These are phyloP conservation scores for Passer domesticus DNA, from an alignment of 2,113 vertebrate species.

Conservation along the genomic window DNA sequence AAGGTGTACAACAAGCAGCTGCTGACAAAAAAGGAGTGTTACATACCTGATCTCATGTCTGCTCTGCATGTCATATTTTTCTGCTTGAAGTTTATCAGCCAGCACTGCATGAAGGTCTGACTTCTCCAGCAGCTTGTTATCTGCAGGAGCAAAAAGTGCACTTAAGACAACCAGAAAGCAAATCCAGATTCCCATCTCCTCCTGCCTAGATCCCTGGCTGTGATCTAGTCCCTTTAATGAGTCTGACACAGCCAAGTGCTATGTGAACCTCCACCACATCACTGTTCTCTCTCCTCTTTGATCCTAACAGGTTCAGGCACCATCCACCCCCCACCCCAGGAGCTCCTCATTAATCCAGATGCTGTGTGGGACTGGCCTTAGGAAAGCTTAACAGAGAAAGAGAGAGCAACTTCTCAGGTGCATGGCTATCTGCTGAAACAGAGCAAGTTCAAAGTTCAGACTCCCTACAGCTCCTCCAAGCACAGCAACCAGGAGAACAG, in stretches of 20 bases:
- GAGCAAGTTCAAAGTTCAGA: not conserved
- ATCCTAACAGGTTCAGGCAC: not conserved
- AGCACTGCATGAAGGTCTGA: constrained; percentile 91
- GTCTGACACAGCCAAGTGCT: not conserved
- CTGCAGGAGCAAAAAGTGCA: constrained; percentile 62
- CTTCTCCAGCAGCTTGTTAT: constrained; percentile 93
- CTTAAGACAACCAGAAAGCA: not conserved
- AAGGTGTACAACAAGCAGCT: not conserved
- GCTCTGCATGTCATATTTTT: constrained; percentile 90
- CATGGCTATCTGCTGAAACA: not conserved
- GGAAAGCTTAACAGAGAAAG: not conserved
- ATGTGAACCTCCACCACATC: not conserved
- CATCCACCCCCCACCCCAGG: not conserved
- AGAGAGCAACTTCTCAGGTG: not conserved
- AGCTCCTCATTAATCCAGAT: not conserved
- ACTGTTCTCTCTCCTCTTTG: not conserved
- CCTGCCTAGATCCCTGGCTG: not conserved
- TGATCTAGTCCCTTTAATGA: not conserved
- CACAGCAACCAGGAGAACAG: not conserved
- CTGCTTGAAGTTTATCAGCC: constrained; percentile 89
- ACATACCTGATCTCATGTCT: constrained; percentile 89
- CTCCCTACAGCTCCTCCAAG: not conserved
- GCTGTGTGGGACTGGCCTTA: not conserved
- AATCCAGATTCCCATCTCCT: not conserved
- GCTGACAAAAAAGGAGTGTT: not conserved